Base-by-base conservation (phyloP, 2,888 invertebrate genomes). In the Eledona agricola region DNA sequence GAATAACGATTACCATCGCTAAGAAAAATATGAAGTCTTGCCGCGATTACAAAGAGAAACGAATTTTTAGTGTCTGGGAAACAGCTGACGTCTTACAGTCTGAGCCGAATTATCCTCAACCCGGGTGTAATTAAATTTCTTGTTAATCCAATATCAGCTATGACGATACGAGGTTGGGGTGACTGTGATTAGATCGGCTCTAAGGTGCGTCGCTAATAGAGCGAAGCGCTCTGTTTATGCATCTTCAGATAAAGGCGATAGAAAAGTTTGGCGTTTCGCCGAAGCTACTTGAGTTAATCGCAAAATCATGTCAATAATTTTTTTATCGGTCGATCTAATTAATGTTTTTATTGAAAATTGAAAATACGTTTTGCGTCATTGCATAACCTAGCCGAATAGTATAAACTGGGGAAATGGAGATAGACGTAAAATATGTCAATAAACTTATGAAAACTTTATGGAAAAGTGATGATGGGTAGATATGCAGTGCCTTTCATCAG, bases 231-330 rank as follows among this genome's bases (percentile, higher is more conserved):
- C 28, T 40, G 19, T 28, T 13, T 26, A 40, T 26, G 17, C 19
- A 19, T 40, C 28, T 28, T 5, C 6, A 40, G 28, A 38, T 28
- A 28, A 26, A 35, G 16, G n/a, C 7, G n/a, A 7, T 46, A 35
- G 29, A n/a, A n/a, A n/a, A n/a, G n/a, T n/a, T n/a, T n/a, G n/a
- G n/a, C n/a, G n/a, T n/a, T n/a, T n/a, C n/a, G n/a, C n/a, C n/a
- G n/a, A n/a, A n/a, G n/a, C n/a, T n/a, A n/a, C n/a, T 38, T 47
- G 32, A 40, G 38, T 40, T 53, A 53, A 53, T 53, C 53, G 47
- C 13, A 53, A 53, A 53, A 29, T 42, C 43, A 23, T 53, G 53
- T 53, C 35, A 53, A n/a, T n/a, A 40, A 42, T 29, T 37, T 47
- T 12, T 51, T 47, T 47, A 40, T 47, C 53, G 6, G 10, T 5